Evolutionary conservation across 2,113 vertebrate species (phyloP), one percentile per base, ranked within the genome.

Genomic region (Antennarius striatus): DNA sequence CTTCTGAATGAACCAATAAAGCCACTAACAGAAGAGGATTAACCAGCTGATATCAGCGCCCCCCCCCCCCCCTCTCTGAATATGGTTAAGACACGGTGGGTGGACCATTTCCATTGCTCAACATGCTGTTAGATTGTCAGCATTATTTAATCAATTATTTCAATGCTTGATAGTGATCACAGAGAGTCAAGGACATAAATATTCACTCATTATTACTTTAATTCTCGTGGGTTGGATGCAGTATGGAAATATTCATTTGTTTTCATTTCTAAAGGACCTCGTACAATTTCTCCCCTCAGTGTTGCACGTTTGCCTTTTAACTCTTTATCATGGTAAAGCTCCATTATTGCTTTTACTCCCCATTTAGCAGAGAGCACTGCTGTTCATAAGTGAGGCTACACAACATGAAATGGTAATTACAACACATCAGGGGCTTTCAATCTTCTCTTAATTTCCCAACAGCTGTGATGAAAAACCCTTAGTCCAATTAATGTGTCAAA

Each of bases 1-100:
- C 91, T 87, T 86, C 87, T 82, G 90, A 92, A 92, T 90, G 87
- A 92, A 90, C 91, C 92, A 93, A 93, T 93, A 92, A 94, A 93
- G 86, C 87, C 90, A 89, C 89, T 92, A 83, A 92, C 88, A 87
- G 90, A 82, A 88, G 79, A 84, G 89, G 87, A 91, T 93, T 92
- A 93, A 92, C 89, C 91, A 92, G 89, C 91, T 93, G 89, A 92
- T 93, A 91, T 92, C 89, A 12, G 55, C 76, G 71, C 77, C 62
- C 79, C 65, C 56, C 75, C 74, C 58, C 11, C 61, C 58, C 77
- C 73, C 70, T 55, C 75, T 66, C 66, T 69, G 50, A 46, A 76
- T 36, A 36, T 7, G 32, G 32, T 36, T 36, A 36, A 36, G 5
- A 79, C 83, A 81, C 67, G 61, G 51, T 81, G 80, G 75, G 77